Evolutionary conservation across 35 echinoderm and acorn worm genomes (phyloP).

Genomic region (Chiridota heheva): DNA sequence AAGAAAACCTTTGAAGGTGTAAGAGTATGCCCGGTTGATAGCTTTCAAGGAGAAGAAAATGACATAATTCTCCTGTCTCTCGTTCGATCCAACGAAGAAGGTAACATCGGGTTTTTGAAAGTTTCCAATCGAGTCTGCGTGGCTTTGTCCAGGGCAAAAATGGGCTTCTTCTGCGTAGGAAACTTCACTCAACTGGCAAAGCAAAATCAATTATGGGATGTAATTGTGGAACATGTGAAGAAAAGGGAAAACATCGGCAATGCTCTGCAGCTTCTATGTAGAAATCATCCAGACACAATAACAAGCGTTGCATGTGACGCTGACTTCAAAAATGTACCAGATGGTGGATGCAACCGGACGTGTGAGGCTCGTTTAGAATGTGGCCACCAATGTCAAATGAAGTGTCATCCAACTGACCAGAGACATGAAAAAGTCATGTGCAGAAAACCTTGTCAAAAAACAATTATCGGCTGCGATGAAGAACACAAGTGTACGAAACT

Average conservation of each 20-base stretch:
- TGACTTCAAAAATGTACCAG: conserved; percentile 46
- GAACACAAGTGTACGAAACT: conserved; percentile 34
- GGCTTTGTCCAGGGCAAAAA: conserved; percentile 63
- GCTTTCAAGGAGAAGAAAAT: conserved; percentile 78
- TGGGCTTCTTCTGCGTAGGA: conserved; percentile 66
- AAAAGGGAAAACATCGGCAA: conserved; percentile 9
- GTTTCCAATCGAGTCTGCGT: conserved; percentile 44
- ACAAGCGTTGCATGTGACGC: conserved; percentile 19
- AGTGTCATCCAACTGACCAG: conserved; percentile 54
- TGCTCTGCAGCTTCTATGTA: conserved; percentile 43
- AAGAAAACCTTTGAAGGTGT: conserved; percentile 10
- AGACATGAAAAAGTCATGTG: conserved; percentile 32
- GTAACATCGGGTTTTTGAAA: conserved; percentile 66
- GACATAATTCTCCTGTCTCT: conserved; percentile 74
- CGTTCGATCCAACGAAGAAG: conserved; percentile 59
- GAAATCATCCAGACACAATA: conserved; percentile 46
- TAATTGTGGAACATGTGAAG: conserved; percentile 16
- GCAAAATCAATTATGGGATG: conserved; percentile 58
- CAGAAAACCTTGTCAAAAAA: conserved; percentile 5
- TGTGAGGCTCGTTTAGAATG: conserved; percentile 73
- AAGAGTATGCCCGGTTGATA: conserved; percentile 46
- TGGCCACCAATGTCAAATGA: conserved; percentile 64
- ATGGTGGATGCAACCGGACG: conserved; percentile 49
- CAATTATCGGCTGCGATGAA: conserved; percentile 8
- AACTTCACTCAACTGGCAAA: conserved; percentile 60